Conservation (phyloP, 2,888 invertebrate species). For the Keiferia lycopersicella region DNA sequence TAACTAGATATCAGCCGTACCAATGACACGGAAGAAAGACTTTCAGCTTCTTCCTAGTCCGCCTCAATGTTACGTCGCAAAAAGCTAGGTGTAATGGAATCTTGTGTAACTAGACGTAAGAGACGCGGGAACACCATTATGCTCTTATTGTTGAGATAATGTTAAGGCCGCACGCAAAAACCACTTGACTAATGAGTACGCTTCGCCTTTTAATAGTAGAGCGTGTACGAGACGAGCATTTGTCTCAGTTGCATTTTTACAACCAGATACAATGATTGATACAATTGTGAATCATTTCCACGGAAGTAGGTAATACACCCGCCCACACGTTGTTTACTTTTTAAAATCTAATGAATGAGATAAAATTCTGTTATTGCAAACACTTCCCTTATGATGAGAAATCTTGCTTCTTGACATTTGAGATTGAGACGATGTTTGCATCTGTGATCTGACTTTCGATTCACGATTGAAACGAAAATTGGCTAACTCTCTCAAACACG, state of each 20-base stretch:
- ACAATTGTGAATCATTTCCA: constrained; percentile 9
- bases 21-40: constrained; percentile 48
- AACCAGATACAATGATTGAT: constrained; percentile 12
- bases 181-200: constrained; percentile 41
- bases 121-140: constrained; percentile 74
- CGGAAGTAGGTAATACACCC: not conserved
- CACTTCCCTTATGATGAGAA: not conserved
- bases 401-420: not conserved
- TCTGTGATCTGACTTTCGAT: not conserved
- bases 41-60: constrained; percentile 53
- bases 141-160: constrained; percentile 68
- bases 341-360: not conserved
- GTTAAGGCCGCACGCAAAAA: constrained; percentile 69
- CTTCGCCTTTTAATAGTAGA: constrained; percentile 21
- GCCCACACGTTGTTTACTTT: not conserved
- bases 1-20: constrained; percentile 47
- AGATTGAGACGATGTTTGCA: too few species aligned
- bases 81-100: constrained; percentile 52
- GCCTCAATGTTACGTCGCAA: constrained; percentile 48
- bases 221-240: constrained; percentile 6
- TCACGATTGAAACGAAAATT: not conserved
- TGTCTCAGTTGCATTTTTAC: constrained; percentile 5
- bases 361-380: not conserved
- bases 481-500: not conserved
- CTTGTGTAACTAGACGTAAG: constrained; percentile 75